Base-by-base conservation (phyloP, 2,888 invertebrate genomes). In the Prenolepis imparis region DNA sequence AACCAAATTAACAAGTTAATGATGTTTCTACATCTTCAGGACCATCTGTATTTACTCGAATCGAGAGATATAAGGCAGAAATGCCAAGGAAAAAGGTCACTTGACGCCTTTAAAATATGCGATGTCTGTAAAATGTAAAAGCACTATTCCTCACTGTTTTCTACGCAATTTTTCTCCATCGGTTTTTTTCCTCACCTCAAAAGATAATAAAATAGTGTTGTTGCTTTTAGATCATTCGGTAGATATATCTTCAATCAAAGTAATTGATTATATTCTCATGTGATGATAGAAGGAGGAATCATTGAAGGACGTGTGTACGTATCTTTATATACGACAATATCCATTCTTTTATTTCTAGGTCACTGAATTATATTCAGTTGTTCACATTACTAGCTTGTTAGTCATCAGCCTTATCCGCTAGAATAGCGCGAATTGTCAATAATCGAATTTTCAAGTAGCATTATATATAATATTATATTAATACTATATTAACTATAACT, bases 1-100 rank as follows among this genome's bases (percentile, higher is more conserved):
- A 66, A 44, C 18, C 21, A 18, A 64, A 44, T 32, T 28, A 2
- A 28, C 3, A 8, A 59, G 28, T 41, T 21, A 41, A 67, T 78
- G 36, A 78, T 68, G 18, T 18, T 32, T 36, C 36, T 36, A 39
- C 32, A 6, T 75, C 28, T 39, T 78, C 52, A 44, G 12, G 57
- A 86, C 86, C 88, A 88, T 88, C 81, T 88, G 87, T 87, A 88
- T 88, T 88, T 88, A 78, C 64, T 66, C 39, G 41, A 66, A 59
- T 77, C 72, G 55, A 44, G 61, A 48, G 24, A 3, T 66, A n/a
- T 15, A 57, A 68, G 41, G 4, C 18, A 57, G 32, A 70, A 70
- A 15, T 44, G 32, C 21, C 64, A 61, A 48, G 15, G 11, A 63
- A 32, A 74, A 52, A 39, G 24, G 6, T 36, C n/a, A 11, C 6